These are phyloP conservation scores for Perca flavescens DNA, from an alignment of 2,113 vertebrate species.

Conservation along the genomic window DNA sequence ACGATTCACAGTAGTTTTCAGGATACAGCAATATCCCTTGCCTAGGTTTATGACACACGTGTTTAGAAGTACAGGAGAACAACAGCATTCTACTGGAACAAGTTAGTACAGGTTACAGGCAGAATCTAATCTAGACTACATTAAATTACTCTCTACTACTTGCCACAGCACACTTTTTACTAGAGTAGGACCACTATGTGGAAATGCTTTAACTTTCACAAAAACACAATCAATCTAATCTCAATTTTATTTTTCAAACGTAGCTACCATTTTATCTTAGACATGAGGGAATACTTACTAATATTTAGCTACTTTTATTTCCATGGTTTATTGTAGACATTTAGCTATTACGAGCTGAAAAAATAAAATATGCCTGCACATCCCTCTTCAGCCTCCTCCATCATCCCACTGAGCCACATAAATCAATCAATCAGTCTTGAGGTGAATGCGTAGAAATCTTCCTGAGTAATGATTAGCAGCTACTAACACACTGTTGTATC, in stretches of 20 bases:
- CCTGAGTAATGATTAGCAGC: slow-evolving; percentile 15
- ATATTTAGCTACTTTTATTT: neutral
- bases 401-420: slow-evolving; percentile 9
- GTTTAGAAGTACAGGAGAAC: neutral
- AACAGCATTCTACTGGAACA: neutral
- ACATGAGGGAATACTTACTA: neutral
- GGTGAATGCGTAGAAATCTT: neutral
- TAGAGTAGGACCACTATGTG: neutral
- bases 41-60: neutral
- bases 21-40: too few relatives aligned
- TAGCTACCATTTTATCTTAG: neutral
- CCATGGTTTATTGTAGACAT: neutral
- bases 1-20: neutral
- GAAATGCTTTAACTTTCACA: slow-evolving; percentile 8
- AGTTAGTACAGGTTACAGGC: neutral
- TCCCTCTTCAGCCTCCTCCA: slow-evolving; percentile 13
- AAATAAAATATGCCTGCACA: neutral
- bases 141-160: neutral
- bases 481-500: slow-evolving; percentile 31
- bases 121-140: neutral
- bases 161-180: neutral
- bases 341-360: neutral
- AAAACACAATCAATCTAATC: neutral
- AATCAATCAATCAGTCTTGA: neutral
- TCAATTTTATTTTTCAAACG: neutral